Base-by-base conservation (phyloP, 2,113 vertebrate genomes). In the Pterocles gutturalis region DNA sequence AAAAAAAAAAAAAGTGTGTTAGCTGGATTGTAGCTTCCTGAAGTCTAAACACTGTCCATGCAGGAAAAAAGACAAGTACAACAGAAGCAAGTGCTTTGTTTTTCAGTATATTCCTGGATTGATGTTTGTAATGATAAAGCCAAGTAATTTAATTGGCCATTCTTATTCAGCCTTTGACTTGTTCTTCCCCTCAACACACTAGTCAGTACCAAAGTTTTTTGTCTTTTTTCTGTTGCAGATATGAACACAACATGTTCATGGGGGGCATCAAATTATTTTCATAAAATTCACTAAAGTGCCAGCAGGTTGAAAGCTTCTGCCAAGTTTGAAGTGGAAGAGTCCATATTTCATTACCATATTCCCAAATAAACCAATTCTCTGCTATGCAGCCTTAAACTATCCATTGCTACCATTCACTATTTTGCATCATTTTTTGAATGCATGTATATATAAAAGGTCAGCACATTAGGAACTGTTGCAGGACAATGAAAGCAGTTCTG, bases 381-480 rank as follows among this genome's bases (percentile, higher is more conserved):
- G 22, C 33, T 81, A 29, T 19, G 21, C 13, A 80, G 10, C 80
- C 29, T 67, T 65, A 43, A 62, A 71, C 1, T 43, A 53, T 29
- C 13, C 7, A 17, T 72, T 87, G 11, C 10, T 64, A 41, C 24
- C 6, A 17, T 36, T 67, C 22, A 46, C 16, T 64, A 54, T 49
- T 88, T 71, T 67, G 9, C 3, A 16, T 29, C 53, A 60, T 43
- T 79, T 84, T 75, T 3, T 79, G 22, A 75, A 76, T 51, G 11
- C 0, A 0, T n/a, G 1, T 45, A 12, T n/a, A 34, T 19, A 51
- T 17, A 65, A 46, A 82, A 60, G 11, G 2, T 11, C 12, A 11
- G 2, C 60, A 49, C 19, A 54, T 60, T 22, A 79, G 9, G 34
- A 57, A 79, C 41, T 66, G 48, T 3, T 57, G 5, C 25, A 54